Evolutionary conservation across 37 sponge, comb jelly and placozoan genomes (phyloP).

Genomic region (Aphrocallistes beatrix): DNA sequence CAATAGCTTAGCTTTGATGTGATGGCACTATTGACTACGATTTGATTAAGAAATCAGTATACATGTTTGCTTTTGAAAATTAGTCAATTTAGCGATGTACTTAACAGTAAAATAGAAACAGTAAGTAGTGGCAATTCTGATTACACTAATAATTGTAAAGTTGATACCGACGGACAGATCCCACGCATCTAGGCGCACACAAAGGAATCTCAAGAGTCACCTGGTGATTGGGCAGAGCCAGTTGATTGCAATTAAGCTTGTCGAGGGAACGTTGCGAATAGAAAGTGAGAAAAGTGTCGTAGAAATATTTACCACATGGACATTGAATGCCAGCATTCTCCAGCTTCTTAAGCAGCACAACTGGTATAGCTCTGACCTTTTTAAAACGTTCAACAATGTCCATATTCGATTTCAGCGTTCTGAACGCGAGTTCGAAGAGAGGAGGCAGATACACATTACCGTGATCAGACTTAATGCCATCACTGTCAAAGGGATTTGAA

Average conservation of each 20-base stretch:
- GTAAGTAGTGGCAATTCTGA: too few relatives aligned
- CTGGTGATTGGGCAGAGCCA: background rate
- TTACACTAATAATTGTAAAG: too few relatives aligned
- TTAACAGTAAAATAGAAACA: too few relatives aligned
- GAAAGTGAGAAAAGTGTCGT: background rate
- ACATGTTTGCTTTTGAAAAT: too few relatives aligned
- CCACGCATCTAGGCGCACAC: background rate
- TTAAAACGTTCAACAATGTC: background rate
- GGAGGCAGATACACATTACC: background rate
- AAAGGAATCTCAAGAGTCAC: background rate
- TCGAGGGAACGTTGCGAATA: background rate
- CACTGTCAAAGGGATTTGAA: background rate
- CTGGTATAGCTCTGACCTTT: background rate
- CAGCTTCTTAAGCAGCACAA: background rate
- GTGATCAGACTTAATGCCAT: background rate
- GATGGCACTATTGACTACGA: too few relatives aligned
- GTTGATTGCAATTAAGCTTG: background rate
- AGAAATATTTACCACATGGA: background rate
- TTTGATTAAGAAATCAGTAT: too few relatives aligned
- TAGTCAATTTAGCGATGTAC: too few relatives aligned
- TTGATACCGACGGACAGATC: background rate
- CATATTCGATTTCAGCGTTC: background rate
- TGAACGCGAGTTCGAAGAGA: constrained; percentile 16
- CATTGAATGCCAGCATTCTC: background rate
- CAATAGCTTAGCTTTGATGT: too few relatives aligned